Evolutionary conservation across 1,140 invertebrate genomes (phyloP), one percentile per base, ranked within the genome.

Genomic region (Rhyzopertha dominica): DNA sequence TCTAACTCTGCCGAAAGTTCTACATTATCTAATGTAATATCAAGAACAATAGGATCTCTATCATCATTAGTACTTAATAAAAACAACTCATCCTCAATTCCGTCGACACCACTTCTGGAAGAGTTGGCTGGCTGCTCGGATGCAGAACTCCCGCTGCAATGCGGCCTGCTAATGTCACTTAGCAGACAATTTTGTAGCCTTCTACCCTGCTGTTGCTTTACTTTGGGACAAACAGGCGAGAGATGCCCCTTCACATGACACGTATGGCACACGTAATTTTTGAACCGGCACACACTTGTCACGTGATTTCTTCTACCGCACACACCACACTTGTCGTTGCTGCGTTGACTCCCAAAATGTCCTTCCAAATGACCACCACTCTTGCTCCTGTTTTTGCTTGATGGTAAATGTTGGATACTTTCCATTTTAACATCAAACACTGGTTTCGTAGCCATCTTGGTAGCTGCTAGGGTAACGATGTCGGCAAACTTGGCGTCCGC

Each of bases 161-260:
- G n/a, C n/a, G n/a, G n/a, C n/a, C n/a, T n/a, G n/a, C n/a, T n/a
- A 40, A 40, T 40, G 24, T 28, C 26, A 36, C 23, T 36, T 17
- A 20, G 34, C n/a, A 36, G 17, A 36, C 23, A 9, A 20, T 9
- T 36, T 10, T 36, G n/a, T 9, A 13, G n/a, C 10, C 10, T 13
- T 16, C 17, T 36, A 18, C 18, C 23, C 19, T 22, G 10, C 12
- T 36, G 10, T 10, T 36, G n/a, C 19, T 20, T 36, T 36, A 20
- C 23, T 12, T 17, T 36, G 10, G 34, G 34, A 36, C 34, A 20
- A 17, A 36, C 34, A 36, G 34, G 34, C 10, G 34, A n/a, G 10
- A 36, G 13, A 22, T n/a, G n/a, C n/a, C 18, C 34, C 12, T 18
- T 36, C 10, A 22, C 7, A 7, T 36, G 19, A 22, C 34, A 36